Conservation (phyloP, 2,797 vertebrate genomes). For the Rhabdomys pumilio region DNA sequence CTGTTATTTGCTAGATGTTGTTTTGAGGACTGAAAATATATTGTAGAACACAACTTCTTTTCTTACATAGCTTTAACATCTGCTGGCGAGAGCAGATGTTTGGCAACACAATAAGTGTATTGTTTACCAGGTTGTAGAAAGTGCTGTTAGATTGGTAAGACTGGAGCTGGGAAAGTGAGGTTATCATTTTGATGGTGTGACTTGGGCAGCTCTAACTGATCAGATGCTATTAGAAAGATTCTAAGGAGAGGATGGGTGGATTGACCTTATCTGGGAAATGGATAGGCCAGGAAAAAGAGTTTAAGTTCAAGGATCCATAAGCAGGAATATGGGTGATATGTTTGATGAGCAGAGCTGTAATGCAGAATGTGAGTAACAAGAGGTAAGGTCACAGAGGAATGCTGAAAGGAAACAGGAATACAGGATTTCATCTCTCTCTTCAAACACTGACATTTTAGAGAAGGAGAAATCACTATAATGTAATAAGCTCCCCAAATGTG, state of each 20-base stretch:
- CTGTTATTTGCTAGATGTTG: neutral
- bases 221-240: neutral
- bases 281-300: neutral
- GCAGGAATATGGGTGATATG: neutral
- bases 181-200: constrained; percentile 1
- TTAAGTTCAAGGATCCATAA: neutral
- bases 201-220: neutral
- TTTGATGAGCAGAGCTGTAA: neutral
- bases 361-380: neutral
- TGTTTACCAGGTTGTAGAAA: neutral
- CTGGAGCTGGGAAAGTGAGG: neutral
- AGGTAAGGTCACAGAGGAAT: neutral
- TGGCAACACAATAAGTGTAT: neutral
- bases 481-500: neutral
- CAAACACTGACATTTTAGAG: neutral
- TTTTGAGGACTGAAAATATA: neutral
- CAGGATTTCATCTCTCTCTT: neutral
- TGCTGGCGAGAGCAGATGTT: neutral
- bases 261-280: neutral
- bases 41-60: neutral
- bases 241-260: neutral
- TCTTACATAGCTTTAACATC: neutral
- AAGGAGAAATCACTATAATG: neutral
- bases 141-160: neutral
- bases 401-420: neutral